Conservation (phyloP, 2,888 invertebrate genomes). For the Apeira syringaria region DNA sequence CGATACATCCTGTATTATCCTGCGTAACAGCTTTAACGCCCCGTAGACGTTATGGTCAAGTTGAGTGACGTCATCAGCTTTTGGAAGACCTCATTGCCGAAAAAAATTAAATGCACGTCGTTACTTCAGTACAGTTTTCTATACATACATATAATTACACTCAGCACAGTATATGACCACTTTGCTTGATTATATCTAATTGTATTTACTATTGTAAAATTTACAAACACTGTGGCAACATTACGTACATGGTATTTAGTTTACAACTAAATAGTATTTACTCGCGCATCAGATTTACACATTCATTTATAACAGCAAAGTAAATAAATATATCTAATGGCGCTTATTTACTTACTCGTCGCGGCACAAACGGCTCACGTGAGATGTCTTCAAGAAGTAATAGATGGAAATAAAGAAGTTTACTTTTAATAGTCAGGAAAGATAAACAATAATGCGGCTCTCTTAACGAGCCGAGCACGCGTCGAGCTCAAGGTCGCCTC, state of each 20-base stretch:
- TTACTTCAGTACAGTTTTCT: too few species aligned
- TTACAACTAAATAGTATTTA: conserved; percentile 7
- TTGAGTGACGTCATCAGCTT: neutral
- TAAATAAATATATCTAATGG: conserved; percentile 20
- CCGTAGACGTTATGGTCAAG: neutral
- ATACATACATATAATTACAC: too few species aligned
- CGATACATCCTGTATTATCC: conserved; percentile 8
- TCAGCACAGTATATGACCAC: too few species aligned
- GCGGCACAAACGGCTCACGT: conserved; percentile 19
- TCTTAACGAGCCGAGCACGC: conserved; percentile 19
- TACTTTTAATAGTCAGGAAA: conserved; percentile 20
- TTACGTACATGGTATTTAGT: conserved; percentile 5
- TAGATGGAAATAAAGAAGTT: neutral
- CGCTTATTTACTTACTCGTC: conserved; percentile 15
- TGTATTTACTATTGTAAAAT: too few species aligned
- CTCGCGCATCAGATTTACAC: conserved; percentile 3
- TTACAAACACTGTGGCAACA: too few species aligned
- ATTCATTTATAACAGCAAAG: conserved; percentile 20
- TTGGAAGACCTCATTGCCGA: too few species aligned
- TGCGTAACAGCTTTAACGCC: neutral
- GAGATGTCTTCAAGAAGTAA: conserved; percentile 16
- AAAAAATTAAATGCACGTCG: too few species aligned
- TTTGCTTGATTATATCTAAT: too few species aligned
- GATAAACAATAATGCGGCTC: conserved; percentile 27
- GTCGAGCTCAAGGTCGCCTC: conserved; percentile 42